These are phyloP conservation scores for Sminthurinus aureus DNA, from an alignment of 2,888 invertebrate species.

Conservation along the genomic window DNA sequence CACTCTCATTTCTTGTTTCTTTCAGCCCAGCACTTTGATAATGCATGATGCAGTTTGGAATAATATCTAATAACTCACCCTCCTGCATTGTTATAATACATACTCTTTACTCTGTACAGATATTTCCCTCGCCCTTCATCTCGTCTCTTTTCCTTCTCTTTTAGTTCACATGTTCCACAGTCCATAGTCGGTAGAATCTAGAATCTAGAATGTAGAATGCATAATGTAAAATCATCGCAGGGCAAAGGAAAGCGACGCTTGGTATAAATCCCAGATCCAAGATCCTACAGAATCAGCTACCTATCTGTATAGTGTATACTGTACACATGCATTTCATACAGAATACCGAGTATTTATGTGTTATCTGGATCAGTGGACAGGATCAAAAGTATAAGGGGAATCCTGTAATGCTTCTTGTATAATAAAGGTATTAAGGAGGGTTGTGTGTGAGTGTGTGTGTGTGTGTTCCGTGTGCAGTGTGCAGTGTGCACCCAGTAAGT, in stretches of 20 bases:
- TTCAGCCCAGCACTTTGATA: not conserved
- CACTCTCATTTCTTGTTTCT: not conserved
- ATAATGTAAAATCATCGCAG: not conserved
- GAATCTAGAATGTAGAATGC: too few relatives aligned
- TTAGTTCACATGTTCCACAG: too few relatives aligned
- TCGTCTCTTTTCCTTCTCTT: too few relatives aligned
- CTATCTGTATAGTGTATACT: too few relatives aligned
- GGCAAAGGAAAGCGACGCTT: not conserved
- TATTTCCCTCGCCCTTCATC: too few relatives aligned
- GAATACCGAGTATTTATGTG: not conserved
- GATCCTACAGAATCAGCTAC: not conserved
- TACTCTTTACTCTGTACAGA: not conserved
- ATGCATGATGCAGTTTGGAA: not conserved
- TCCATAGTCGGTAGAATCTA: too few relatives aligned
- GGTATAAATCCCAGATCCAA: not conserved
- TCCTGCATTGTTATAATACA: not conserved
- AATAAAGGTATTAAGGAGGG: conserved; percentile 37
- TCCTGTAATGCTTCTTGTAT: conserved; percentile 22
- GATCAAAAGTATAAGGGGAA: conserved; percentile 33
- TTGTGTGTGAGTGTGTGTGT: too few relatives aligned
- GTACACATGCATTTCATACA: conserved; percentile 8
- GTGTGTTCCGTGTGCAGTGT: too few relatives aligned
- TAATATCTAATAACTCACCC: conserved; percentile 12
- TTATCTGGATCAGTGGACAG: conserved; percentile 35
- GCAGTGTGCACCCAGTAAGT: conserved; percentile 37